phyloP scores from a whole-genome alignment of 1,140 invertebrate species.

The Vanessa atalanta region DNA sequence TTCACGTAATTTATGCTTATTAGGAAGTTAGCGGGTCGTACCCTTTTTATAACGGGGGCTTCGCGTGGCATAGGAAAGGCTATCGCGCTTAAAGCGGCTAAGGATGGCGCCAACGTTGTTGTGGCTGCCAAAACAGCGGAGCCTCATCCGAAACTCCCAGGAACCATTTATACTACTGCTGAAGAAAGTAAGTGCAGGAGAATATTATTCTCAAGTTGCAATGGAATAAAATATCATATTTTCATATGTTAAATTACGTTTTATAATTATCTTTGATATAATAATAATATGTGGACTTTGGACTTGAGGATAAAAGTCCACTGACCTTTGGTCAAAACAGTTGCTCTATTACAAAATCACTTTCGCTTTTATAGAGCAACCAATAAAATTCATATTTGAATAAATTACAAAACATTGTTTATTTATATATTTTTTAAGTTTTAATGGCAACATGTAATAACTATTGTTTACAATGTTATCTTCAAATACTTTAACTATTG shows the following conservation, averaged over 20 bases:
- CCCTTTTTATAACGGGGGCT: slow-evolving; percentile 97
- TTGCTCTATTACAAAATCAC: neutral
- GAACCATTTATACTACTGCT: slow-evolving; percentile 98
- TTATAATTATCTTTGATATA: neutral
- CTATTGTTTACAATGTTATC: too few species aligned
- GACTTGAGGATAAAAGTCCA: slow-evolving; percentile 37
- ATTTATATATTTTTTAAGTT: neutral
- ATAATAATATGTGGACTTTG: slow-evolving; percentile 48
- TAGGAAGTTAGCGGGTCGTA: slow-evolving; percentile 95
- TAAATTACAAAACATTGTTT: neutral
- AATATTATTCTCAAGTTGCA: neutral
- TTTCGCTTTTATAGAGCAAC: neutral
- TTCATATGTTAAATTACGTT: neutral
- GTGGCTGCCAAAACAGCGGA: slow-evolving; percentile 98
- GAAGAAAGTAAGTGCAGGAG: slow-evolving; percentile 89
- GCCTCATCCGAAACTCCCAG: slow-evolving; percentile 97
- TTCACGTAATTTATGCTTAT: slow-evolving; percentile 48
- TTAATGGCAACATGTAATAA: too few species aligned
- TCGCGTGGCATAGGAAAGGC: slow-evolving; percentile 98
- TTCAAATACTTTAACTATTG: too few species aligned
- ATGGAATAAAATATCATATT: neutral
- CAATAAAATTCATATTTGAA: neutral
- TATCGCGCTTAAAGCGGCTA: slow-evolving; percentile 95
- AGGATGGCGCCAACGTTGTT: slow-evolving; percentile 97
- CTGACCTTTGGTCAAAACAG: slow-evolving; percentile 28